Percentiles rank a stretch among this genome's conserved stretches.
phyloP scores from a whole-genome alignment of 2,113 vertebrate genomes.

The Prionailurus bengalensis region DNA sequence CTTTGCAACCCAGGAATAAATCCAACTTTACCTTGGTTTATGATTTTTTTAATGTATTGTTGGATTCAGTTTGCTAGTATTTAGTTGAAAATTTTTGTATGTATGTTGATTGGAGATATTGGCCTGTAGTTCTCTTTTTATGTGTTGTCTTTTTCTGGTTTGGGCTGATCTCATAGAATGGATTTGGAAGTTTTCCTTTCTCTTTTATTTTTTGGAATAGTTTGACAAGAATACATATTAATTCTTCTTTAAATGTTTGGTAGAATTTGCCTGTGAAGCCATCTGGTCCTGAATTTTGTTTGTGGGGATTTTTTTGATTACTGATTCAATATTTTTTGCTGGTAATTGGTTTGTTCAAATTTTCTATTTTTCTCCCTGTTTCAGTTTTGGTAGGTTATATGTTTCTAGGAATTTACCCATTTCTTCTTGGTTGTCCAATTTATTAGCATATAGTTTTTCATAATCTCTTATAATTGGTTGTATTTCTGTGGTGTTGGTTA shows the following conservation, averaged over 20 bases:
- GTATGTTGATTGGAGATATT: neutral
- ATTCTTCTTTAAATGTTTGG: neutral
- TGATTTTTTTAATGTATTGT: neutral
- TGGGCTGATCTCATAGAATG: neutral
- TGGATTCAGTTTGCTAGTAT: neutral
- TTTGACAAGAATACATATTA: neutral
- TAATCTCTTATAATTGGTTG: neutral
- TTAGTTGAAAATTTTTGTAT: neutral
- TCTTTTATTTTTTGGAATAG: neutral
- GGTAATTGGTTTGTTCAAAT: neutral
- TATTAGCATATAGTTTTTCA: neutral
- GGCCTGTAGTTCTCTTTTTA: neutral
- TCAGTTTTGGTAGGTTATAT: neutral
- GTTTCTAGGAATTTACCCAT: neutral
- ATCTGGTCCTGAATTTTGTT: neutral
- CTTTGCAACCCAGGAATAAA: neutral
- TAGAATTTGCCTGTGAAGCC: neutral
- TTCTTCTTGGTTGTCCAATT: neutral
- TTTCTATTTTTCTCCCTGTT: neutral
- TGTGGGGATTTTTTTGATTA: neutral
- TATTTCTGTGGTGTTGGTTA: neutral
- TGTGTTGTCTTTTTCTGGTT: neutral
- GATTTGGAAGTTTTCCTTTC: neutral
- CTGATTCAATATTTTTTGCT: neutral
- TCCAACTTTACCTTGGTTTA: neutral